These are phyloP conservation scores for Popillia japonica DNA, from an alignment of 1,140 invertebrate species.

Conservation along the genomic window DNA sequence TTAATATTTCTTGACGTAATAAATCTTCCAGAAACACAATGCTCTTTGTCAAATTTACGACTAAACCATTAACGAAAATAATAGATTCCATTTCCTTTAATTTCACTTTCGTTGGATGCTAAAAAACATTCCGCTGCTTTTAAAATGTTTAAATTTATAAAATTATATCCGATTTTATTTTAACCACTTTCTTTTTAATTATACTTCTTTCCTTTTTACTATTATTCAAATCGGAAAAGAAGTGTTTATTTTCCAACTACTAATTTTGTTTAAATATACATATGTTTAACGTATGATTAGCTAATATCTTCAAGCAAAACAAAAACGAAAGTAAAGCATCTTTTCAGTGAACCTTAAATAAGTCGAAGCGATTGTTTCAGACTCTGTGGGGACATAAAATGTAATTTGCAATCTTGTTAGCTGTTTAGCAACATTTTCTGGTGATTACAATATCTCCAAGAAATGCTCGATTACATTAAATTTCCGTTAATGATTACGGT, in stretches of 20 bases:
- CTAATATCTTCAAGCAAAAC: background rate
- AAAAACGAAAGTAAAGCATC: slow-evolving; percentile 16
- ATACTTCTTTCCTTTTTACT: background rate
- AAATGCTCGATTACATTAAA: too few relatives aligned
- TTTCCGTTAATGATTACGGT: too few relatives aligned
- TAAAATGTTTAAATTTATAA: background rate
- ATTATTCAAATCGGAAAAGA: background rate
- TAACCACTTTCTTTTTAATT: slow-evolving; percentile 8
- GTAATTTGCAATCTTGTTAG: too few relatives aligned
- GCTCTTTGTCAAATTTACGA: too few relatives aligned
- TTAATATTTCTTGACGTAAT: too few relatives aligned
- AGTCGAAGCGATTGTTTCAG: background rate
- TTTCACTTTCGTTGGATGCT: slow-evolving; percentile 9
- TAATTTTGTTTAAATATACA: background rate
- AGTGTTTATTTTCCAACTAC: background rate
- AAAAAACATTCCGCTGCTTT: background rate
- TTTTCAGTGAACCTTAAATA: background rate
- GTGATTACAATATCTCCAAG: too few relatives aligned
- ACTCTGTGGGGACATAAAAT: too few relatives aligned
- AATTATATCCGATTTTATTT: slow-evolving; percentile 15
- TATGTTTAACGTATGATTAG: background rate
- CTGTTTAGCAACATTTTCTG: too few relatives aligned
- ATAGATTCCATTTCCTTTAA: background rate
- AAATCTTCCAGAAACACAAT: too few relatives aligned
- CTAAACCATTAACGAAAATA: too few relatives aligned